These are phyloP conservation scores for Standfussiana lucernea DNA, from an alignment of 2,888 invertebrate genomes.

Conservation along the genomic window DNA sequence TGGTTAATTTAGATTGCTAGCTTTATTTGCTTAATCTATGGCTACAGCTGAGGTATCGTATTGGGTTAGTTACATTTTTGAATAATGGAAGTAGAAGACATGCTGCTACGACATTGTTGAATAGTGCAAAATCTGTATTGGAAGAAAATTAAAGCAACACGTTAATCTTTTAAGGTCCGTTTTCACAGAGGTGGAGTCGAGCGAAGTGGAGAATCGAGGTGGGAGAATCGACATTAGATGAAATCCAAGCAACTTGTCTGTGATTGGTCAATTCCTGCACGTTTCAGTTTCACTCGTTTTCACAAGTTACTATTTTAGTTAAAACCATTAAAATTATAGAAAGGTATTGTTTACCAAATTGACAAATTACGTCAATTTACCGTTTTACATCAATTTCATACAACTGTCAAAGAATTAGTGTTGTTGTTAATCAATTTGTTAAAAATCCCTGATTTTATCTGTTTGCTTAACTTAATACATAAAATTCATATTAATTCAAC, in stretches of 20 bases:
- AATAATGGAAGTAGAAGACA: no score
- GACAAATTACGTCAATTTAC: no score
- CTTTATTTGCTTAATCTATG: conserved; percentile 10
- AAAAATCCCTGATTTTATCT: not conserved
- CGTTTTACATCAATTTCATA: no score
- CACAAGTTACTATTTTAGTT: not conserved
- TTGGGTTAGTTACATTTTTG: no score
- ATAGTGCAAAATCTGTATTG: conserved; percentile 5
- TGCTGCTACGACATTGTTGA: no score
- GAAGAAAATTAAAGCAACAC: not conserved
- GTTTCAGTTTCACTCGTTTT: not conserved
- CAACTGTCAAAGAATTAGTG: not conserved
- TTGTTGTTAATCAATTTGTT: not conserved
- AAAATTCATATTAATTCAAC: no score
- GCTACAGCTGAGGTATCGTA: not conserved
- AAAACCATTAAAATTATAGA: no score
- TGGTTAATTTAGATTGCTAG: not conserved
- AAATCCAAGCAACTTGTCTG: not conserved
- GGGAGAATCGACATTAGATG: no score
- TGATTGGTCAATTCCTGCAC: not conserved
- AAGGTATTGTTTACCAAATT: no score
- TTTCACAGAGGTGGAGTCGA: not conserved
- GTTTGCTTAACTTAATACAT: no score
- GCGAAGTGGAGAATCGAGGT: not conserved
- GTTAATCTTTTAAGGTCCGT: no score